Evolutionary conservation across 2,888 invertebrate genomes (phyloP), one percentile per base, ranked within the genome.

Genomic region (Clusia tigrina): DNA sequence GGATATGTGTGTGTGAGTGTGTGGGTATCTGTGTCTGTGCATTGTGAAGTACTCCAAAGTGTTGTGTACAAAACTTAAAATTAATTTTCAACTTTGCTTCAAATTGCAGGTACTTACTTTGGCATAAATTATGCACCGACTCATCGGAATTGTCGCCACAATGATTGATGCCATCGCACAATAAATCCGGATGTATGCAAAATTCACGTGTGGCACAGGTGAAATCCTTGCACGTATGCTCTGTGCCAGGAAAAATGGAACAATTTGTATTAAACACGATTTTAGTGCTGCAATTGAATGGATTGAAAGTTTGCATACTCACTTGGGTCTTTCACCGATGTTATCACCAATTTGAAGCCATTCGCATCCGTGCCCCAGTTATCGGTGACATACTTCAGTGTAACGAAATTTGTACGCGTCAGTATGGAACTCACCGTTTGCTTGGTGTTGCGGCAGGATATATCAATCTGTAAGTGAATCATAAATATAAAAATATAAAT

Each of bases 141-240:
- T 96, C 96, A 81, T 96, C 96, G 56, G 95, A 95, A 69, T 93
- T 94, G 84, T 96, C 95, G 56, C 92, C 95, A 83, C 96, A 96
- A 84, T 97, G 96, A 85, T 95, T 93, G 69, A 96, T 90, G 63
- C 92, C 92, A 85, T 97, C 96, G 86, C 96, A 96, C 73, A 93
- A 89, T 66, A 97, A 88, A 83, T 95, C 95, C 65, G 91, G 91
- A 83, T 93, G 91, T 78, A 96, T 95, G 87, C 96, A 97, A 86
- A 95, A 93, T 85, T 94, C 92, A 69, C 93, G 90, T 79, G 91
- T 88, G 78, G 89, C 91, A 84, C 96, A 96, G 71, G 92, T 88
- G 85, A 94, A 95, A 85, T 94, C 94, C 81, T 91, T 92, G 85
- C 94, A 94, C 63, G 92, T 89, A 81, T 94, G 93, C 81, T 93